Evolutionary conservation across 1,140 invertebrate genomes (phyloP).

Genomic region (Euura saliciscinereae): DNA sequence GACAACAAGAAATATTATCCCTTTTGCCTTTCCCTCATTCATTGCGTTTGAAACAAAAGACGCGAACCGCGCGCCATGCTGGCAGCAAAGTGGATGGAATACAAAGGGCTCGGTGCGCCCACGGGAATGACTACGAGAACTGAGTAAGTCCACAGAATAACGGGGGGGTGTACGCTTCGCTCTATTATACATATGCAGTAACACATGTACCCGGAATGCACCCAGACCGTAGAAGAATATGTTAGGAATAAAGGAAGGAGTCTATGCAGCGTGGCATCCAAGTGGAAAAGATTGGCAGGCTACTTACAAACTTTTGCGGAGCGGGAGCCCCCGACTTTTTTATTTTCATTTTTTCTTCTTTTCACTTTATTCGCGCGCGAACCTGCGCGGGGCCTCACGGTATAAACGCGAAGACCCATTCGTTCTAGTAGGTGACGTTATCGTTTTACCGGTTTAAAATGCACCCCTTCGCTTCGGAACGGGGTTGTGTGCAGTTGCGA

Average conservation of each 20-base stretch:
- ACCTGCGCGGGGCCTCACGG: not conserved
- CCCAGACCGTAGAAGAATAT: no score
- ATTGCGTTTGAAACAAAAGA: constrained; percentile 38
- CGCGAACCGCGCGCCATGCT: constrained; percentile 25
- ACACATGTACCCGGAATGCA: no score
- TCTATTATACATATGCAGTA: no score
- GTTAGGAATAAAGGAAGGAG: no score
- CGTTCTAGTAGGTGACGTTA: constrained; percentile 7
- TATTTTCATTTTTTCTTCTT: no score
- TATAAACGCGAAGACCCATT: not conserved
- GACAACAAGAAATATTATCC: constrained; percentile 36
- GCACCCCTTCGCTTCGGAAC: not conserved
- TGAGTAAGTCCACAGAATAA: constrained; percentile 9
- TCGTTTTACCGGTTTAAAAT: constrained; percentile 7
- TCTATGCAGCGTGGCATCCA: not conserved
- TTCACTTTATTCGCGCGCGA: not conserved
- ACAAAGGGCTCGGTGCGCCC: constrained; percentile 40
- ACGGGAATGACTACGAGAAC: constrained; percentile 29
- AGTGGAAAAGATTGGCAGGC: not conserved
- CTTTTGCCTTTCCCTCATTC: constrained; percentile 27
- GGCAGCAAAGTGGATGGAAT: constrained; percentile 45
- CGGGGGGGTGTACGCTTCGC: no score
- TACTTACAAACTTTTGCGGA: not conserved
- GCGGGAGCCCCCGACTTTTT: not conserved
- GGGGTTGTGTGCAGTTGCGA: constrained; percentile 12